Evolutionary conservation across 2,888 invertebrate species (phyloP).

Genomic region (Andrena hattorfiana): DNA sequence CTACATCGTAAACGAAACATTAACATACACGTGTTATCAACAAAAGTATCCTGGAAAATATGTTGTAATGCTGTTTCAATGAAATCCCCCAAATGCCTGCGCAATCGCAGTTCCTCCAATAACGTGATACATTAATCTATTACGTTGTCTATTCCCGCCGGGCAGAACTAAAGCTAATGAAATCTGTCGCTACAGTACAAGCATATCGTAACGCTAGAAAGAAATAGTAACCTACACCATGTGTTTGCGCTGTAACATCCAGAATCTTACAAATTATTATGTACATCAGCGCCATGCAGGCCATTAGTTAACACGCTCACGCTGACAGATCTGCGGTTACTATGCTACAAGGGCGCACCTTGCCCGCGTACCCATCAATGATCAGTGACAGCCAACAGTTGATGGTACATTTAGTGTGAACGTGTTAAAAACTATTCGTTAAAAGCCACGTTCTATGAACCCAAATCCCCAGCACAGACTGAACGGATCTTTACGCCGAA

Average conservation of each 20-base stretch:
- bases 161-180: slow-evolving; percentile 19
- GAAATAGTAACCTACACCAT: slow-evolving; percentile 29
- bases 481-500: not conserved
- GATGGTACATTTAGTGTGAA: not conserved
- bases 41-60: slow-evolving; percentile 34
- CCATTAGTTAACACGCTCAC: slow-evolving; percentile 3
- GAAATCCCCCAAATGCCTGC: slow-evolving; percentile 11
- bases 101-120: slow-evolving; percentile 6
- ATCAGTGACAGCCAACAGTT: not conserved
- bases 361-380: not conserved
- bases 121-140: slow-evolving; percentile 16
- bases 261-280: slow-evolving; percentile 9
- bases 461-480: not conserved
- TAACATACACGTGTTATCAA: slow-evolving; percentile 22
- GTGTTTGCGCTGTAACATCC: slow-evolving; percentile 4
- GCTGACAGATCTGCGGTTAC: not conserved
- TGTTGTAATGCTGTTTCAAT: not conserved
- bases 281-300: slow-evolving; percentile 18
- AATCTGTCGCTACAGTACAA: slow-evolving; percentile 25
- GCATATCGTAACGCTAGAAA: slow-evolving; percentile 18
- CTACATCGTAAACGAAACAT: slow-evolving; percentile 29
- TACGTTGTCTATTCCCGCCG: not conserved
- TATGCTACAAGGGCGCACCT: no score
- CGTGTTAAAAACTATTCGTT: slow-evolving; percentile 19
- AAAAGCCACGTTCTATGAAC: slow-evolving; percentile 20